phyloP scores from a whole-genome alignment of 2,113 vertebrate genomes.

The Clinocottus analis region DNA sequence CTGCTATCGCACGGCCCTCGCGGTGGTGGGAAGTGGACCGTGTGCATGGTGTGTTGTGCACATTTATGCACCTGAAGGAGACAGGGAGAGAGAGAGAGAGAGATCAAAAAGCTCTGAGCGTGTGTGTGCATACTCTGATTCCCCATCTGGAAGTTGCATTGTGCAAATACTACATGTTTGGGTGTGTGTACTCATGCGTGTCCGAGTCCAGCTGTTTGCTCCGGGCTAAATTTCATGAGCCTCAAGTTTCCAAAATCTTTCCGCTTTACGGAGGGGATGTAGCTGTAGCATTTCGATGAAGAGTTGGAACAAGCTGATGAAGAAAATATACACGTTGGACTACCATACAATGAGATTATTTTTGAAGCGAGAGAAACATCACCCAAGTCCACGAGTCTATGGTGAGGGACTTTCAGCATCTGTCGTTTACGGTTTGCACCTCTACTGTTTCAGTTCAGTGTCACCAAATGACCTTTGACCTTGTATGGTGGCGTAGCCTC shows the following conservation, averaged over 20 bases:
- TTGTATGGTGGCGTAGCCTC: not conserved
- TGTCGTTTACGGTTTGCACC: not conserved
- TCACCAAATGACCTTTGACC: not conserved
- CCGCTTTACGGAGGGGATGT: not conserved
- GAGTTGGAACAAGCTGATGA: not conserved
- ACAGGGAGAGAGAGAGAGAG: not conserved
- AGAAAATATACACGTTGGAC: not conserved
- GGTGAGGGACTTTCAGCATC: not conserved
- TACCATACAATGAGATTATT: not conserved
- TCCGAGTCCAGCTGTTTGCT: not conserved
- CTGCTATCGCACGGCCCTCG: constrained; percentile 22
- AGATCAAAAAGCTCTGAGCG: not conserved
- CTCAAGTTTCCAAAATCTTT: not conserved
- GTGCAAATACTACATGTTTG: constrained; percentile 4
- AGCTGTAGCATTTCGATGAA: not conserved
- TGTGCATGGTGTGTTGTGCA: not conserved
- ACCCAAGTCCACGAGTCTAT: not conserved
- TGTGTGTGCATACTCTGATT: not conserved
- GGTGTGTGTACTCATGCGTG: constrained; percentile 2
- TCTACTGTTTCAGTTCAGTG: not conserved
- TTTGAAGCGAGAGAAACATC: not conserved
- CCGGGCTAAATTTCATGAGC: not conserved
- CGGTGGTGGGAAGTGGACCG: constrained; percentile 5
- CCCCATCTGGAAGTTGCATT: not conserved
- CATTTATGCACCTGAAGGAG: constrained; percentile 10